A percentile compares a stretch with the other conserved stretches of the same genome.
Conservation (phyloP, 2,113 vertebrate genomes). For the Natator depressus region DNA sequence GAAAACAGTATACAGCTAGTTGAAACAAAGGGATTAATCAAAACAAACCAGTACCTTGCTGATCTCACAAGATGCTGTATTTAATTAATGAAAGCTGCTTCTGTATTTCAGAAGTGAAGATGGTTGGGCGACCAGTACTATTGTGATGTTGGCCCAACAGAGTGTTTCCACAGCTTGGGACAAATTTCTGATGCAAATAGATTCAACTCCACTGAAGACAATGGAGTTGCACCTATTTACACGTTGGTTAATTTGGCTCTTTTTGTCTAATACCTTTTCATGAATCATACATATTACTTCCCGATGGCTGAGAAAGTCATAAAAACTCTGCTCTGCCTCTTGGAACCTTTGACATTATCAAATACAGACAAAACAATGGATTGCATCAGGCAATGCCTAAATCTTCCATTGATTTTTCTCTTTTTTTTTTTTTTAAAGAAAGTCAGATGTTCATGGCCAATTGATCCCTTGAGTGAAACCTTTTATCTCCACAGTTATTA, state of each 20-base stretch:
- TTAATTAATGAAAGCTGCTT: neutral
- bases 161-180: neutral
- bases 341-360: neutral
- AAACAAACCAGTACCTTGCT: neutral
- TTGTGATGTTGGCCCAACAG: neutral
- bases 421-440: neutral
- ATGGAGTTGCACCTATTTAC: neutral
- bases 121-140: neutral
- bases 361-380: neutral
- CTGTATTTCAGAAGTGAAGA: neutral
- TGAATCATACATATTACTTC: neutral
- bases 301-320: neutral
- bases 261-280: neutral
- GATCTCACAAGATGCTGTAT: neutral
- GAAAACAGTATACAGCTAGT: neutral
- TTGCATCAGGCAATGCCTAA: neutral
- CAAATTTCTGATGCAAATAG: conserved; percentile 17
- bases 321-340: neutral
- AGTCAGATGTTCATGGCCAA: neutral
- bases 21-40: neutral
- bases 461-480: conserved; percentile 38
- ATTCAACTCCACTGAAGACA: neutral
- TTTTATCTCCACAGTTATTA: conserved; percentile 57
- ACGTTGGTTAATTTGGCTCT: neutral
- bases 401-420: neutral